These are phyloP conservation scores for Mesoligia furuncula DNA, from an alignment of 2,888 invertebrate genomes.

Conservation along the genomic window DNA sequence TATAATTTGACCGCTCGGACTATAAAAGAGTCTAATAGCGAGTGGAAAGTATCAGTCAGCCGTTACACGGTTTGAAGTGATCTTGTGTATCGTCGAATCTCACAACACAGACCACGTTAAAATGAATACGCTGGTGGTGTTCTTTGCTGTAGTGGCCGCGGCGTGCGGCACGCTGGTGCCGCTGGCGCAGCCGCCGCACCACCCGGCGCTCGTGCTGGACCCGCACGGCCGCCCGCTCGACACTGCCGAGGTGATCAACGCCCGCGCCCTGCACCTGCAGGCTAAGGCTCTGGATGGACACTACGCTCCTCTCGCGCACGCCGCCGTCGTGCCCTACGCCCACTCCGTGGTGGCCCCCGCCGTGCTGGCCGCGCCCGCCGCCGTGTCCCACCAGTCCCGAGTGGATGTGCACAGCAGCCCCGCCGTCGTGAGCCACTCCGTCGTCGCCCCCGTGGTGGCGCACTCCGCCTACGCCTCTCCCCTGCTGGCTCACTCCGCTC, in stretches of 20 bases:
- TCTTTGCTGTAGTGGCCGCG: conserved; percentile 91
- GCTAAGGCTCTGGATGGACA: conserved; percentile 86
- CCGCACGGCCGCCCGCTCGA: conserved; percentile 87
- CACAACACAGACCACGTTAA: conserved; percentile 77
- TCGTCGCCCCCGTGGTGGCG: conserved; percentile 57
- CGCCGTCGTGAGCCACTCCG: conserved; percentile 71
- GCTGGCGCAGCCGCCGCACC: conserved; percentile 85
- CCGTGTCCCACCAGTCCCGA: conserved; percentile 81
- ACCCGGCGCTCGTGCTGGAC: conserved; percentile 86
- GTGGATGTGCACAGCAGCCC: conserved; percentile 77
- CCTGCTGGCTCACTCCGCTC: conserved; percentile 66
- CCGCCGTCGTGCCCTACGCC: conserved; percentile 73
- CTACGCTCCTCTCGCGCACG: conserved; percentile 73
- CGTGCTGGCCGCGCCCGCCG: conserved; percentile 65
- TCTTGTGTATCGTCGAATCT: conserved; percentile 76
- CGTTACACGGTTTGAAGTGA: conserved; percentile 82
- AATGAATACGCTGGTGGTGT: conserved; percentile 90
- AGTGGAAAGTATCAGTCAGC: conserved; percentile 77
- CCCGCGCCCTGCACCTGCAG: conserved; percentile 86
- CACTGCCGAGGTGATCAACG: conserved; percentile 87
- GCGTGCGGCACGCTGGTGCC: conserved; percentile 89
- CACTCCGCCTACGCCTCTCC: conserved; percentile 63
- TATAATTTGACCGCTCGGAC: conserved; percentile 73
- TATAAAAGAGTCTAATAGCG: conserved; percentile 80
- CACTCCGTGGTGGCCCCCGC: conserved; percentile 71